Base-by-base conservation (phyloP, 2,797 vertebrate species). In the Manis pentadactyla region DNA sequence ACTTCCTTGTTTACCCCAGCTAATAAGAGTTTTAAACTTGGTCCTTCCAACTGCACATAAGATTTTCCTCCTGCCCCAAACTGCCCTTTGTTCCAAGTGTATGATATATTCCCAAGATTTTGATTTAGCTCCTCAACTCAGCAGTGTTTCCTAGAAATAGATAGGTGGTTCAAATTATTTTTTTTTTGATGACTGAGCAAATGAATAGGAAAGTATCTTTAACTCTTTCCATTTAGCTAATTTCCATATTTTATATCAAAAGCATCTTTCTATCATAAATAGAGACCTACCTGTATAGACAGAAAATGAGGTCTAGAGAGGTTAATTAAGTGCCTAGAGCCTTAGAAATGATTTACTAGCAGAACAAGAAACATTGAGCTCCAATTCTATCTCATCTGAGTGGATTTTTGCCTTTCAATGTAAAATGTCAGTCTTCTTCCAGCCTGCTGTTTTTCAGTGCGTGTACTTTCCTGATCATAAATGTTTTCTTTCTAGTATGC, bases 271-370 rank as follows among this genome's bases (percentile, higher is more conserved):
- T 84, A 77, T 57, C 46, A 27, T 21, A 79, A 73, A 69, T 39
- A 90, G 86, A 92, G n/a, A 42, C 46, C 63, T 64, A 73, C 57
- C 93, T 39, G 59, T 25, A 53, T 51, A 49, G 92, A 84, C 27
- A 95, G 95, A 78, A 96, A 59, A 95, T 78, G 68, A 97, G 82
- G 66, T 91, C 57, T 55, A 53, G 6, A 39, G 93, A 95, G 89
- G 95, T 96, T 96, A 96, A 97, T 89, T 86, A 96, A 96, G 78
- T 64, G 90, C 94, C 83, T 31, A 75, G 31, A 94, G 78, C 14
- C 42, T 42, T 85, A 13, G 11, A 83, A 64, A 39, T 92, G 83
- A 91, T 96, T 92, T 83, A 87, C 69, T n/a, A 83, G 74, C 87
- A 87, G 71, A 97, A 79, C 12, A 57, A 91, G 85, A 37, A 73